phyloP scores from a whole-genome alignment of 2,113 vertebrate genomes.

The Eurypyga helias region DNA sequence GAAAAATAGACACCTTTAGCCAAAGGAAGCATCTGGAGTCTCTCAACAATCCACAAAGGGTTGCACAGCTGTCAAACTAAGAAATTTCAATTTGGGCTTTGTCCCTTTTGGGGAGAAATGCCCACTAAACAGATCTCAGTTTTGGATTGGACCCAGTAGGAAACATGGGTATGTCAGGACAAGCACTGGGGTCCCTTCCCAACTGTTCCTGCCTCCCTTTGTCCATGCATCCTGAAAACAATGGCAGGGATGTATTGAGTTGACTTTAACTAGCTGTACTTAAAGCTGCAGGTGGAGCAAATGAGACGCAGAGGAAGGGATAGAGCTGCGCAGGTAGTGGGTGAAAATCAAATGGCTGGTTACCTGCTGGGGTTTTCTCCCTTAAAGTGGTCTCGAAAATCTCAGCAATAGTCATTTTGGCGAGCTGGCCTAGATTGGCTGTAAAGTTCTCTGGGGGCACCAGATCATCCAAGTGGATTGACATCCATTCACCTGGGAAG shows the following conservation, averaged over 20 bases:
- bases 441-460: slow-evolving; percentile 4
- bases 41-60: neutral
- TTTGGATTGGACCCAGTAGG: neutral
- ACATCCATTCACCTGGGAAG: slow-evolving; percentile 32
- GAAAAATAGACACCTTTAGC: neutral
- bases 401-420: slow-evolving; percentile 16
- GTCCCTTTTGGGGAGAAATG: neutral
- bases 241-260: neutral
- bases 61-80: neutral
- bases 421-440: neutral
- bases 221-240: neutral
- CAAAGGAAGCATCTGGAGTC: neutral
- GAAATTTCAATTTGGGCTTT: neutral
- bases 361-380: neutral
- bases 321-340: neutral
- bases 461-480: slow-evolving; percentile 45
- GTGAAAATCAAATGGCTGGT: neutral
- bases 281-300: neutral
- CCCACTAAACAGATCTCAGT: neutral
- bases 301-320: neutral
- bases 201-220: neutral
- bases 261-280: neutral
- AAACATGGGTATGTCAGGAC: neutral
- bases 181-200: neutral
- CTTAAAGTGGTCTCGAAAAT: neutral